Conservation (phyloP, 2,113 vertebrate species). For the Ranitomeya variabilis region DNA sequence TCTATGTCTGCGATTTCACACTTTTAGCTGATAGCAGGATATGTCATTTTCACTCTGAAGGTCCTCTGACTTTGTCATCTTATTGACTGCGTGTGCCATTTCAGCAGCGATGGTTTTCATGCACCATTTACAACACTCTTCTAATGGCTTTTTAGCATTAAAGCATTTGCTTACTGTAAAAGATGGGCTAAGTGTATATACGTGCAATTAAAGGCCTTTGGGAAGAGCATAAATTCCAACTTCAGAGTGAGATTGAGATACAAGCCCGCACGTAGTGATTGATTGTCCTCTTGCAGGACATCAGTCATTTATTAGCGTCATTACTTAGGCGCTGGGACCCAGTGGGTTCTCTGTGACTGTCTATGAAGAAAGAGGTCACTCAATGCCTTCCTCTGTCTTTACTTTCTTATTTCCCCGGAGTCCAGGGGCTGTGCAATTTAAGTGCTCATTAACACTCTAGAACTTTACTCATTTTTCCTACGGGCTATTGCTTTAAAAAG, state of each 20-base stretch:
- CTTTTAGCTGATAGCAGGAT: conserved; percentile 24
- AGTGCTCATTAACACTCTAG: conserved; percentile 53
- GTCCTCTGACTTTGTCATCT: neutral
- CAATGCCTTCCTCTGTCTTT: conserved; percentile 59
- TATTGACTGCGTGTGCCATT: neutral
- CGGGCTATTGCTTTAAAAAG: conserved; percentile 50
- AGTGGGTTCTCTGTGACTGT: conserved; percentile 32
- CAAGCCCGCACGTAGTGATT: conserved; percentile 60
- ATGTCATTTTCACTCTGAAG: neutral
- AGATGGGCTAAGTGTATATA: conserved; percentile 56
- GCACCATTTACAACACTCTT: neutral
- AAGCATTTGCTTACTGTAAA: conserved; percentile 62
- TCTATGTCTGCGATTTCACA: conserved; percentile 14
- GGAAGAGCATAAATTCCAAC: conserved; percentile 59
- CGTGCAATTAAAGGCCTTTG: conserved; percentile 62
- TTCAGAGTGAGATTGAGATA: conserved; percentile 58
- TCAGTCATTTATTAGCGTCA: conserved; percentile 71
- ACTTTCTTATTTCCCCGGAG: conserved; percentile 62
- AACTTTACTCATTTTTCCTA: conserved; percentile 60
- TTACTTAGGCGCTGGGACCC: conserved; percentile 59
- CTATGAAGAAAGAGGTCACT: conserved; percentile 54
- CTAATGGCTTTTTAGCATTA: conserved; percentile 57
- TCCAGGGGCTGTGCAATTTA: conserved; percentile 62
- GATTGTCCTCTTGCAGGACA: conserved; percentile 60
- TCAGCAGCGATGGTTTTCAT: neutral